Base-by-base conservation (phyloP, 1,140 invertebrate genomes). In the Halictus rubicundus region DNA sequence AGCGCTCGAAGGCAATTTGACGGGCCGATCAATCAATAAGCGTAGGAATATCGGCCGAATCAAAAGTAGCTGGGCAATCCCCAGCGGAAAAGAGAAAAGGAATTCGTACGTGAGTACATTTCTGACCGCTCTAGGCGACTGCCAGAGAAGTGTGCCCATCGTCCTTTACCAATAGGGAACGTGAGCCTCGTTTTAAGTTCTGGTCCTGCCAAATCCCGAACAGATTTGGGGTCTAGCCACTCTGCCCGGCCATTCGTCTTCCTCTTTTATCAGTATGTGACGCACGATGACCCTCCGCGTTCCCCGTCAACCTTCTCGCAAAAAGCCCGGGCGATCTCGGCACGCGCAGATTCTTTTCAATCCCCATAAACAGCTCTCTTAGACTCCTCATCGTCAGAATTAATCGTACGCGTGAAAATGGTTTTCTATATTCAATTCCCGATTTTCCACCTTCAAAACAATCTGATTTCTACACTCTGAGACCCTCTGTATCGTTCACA, bases 151-250 rank as follows among this genome's bases (percentile, higher is more conserved):
- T 74, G 61, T 79, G 84, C 81, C 87, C 82, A 81, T 81, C 88
- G 88, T 89, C 87, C 85, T 83, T 87, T 81, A 68, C 81, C 89
- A 83, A 90, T 87, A 87, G 83, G 75, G 78, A 90, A 90, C 89
- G 89, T 90, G 88, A 89, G 89, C 86, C 84, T 87, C 89, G 84
- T 90, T 90, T 89, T 84, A 89, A 90, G 83, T 86, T 87, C 68
- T 77, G 79, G 76, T 85, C 85, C 88, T 89, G 86, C 88, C 88
- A 88, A 90, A 90, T 89, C 87, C 88, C 69, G 87, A 84, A 81
- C 88, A 89, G 89, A 90, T 90, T 90, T 89, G 73, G 81, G 78
- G 79, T 80, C 85, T 87, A 84, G 80, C 79, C 88, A 85, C 85
- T 85, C 83, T 39, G 68, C 52, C 69, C 32, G 72, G 61, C 79